Evolutionary conservation across 1,140 invertebrate genomes (phyloP).

Genomic region (Procambarus clarkii): DNA sequence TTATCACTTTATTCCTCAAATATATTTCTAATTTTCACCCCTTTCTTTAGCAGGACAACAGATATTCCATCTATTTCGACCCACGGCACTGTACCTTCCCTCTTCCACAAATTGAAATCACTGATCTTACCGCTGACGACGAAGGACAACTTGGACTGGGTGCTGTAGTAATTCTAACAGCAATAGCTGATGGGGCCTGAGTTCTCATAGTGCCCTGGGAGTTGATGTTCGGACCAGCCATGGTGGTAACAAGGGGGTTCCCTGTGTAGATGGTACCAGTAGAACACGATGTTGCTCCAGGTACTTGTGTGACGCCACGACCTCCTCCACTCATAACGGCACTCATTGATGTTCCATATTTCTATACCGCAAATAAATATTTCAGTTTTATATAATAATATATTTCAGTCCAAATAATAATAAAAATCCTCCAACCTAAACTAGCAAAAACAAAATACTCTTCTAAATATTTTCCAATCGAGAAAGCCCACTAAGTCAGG

Average conservation of each 20-base stretch:
- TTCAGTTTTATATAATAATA: no score
- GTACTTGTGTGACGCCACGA: slow-evolving; percentile 26
- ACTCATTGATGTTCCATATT: slow-evolving; percentile 32
- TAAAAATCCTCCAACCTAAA: no score
- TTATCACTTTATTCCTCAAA: no score
- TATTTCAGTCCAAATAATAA: no score
- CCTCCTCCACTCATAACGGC: slow-evolving; percentile 23
- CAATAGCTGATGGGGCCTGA: slow-evolving; percentile 35
- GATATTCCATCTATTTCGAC: no score
- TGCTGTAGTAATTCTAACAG: slow-evolving; percentile 60
- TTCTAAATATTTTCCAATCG: no score
- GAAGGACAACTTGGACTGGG: slow-evolving; percentile 28
- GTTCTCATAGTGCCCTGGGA: slow-evolving; percentile 48
- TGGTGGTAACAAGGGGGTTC: slow-evolving; percentile 32
- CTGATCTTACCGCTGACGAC: slow-evolving; percentile 19
- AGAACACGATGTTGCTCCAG: slow-evolving; percentile 9
- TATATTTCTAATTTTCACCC: no score
- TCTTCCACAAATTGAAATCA: not conserved
- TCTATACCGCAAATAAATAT: not conserved
- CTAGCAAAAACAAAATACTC: no score
- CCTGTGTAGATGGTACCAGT: slow-evolving; percentile 41
- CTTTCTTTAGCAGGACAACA: no score
- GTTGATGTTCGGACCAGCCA: slow-evolving; percentile 22
- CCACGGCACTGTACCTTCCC: no score
- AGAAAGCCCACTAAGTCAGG: no score